Evolutionary conservation across 2,113 vertebrate species (phyloP).

Genomic region (Tretioscincus oriximinensis): DNA sequence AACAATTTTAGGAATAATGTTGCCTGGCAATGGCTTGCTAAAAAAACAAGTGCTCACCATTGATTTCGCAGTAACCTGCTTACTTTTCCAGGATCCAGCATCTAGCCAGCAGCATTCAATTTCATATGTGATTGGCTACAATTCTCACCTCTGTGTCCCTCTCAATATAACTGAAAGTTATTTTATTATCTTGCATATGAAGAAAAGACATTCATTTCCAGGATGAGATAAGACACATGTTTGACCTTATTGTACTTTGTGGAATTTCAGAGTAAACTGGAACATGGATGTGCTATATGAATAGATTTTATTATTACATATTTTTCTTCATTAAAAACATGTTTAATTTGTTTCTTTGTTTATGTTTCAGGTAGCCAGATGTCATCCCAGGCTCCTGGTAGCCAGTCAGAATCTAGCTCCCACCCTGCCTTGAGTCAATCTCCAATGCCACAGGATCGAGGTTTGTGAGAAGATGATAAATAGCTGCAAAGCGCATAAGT

Average conservation of each 20-base stretch:
- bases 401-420: constrained; percentile 85
- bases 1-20: too few relatives aligned
- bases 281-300: background rate
- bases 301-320: background rate
- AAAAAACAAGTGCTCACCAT: too few relatives aligned
- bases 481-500: background rate
- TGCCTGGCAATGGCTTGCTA: too few relatives aligned
- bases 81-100: too few relatives aligned
- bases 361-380: constrained; percentile 84
- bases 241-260: background rate
- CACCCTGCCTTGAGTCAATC: constrained; percentile 88
- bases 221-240: background rate
- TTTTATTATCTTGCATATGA: too few relatives aligned
- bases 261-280: background rate
- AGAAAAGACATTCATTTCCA: too few relatives aligned
- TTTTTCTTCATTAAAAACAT: constrained; percentile 49
- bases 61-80: too few relatives aligned
- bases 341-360: constrained; percentile 48
- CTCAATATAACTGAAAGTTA: too few relatives aligned
- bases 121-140: too few relatives aligned
- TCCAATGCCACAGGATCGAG: constrained; percentile 94
- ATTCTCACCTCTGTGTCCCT: too few relatives aligned
- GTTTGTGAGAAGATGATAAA: constrained; percentile 72
- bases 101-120: too few relatives aligned
- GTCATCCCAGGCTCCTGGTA: constrained; percentile 86